These are phyloP conservation scores for Crenichthys baileyi DNA, from an alignment of 2,797 vertebrate genomes.

Conservation along the genomic window DNA sequence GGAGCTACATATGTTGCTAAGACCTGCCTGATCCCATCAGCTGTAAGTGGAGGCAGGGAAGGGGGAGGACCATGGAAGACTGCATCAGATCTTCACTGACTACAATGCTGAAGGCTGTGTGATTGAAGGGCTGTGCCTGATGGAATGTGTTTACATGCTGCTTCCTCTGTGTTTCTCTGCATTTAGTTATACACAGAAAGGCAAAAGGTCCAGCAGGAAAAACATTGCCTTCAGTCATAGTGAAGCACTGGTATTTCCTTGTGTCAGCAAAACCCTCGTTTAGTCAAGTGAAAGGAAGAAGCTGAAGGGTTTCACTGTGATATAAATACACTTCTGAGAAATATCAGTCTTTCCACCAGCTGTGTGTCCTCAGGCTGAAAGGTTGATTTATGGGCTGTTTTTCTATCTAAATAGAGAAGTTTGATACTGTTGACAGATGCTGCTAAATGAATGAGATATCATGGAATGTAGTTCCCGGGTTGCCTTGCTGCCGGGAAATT, in stretches of 20 bases:
- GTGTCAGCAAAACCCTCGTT: conserved; percentile 61
- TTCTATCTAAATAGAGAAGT: conserved; percentile 53
- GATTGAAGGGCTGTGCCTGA: conserved; percentile 49
- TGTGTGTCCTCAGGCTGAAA: conserved; percentile 28
- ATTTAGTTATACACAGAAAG: conserved; percentile 45
- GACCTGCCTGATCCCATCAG: conserved; percentile 72
- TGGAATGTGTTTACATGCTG: conserved; percentile 21
- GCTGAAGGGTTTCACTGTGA: conserved; percentile 56
- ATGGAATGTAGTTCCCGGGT: conserved; percentile 39
- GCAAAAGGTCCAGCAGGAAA: conserved; percentile 48
- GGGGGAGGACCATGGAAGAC: conserved; percentile 57
- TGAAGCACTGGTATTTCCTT: conserved; percentile 52
- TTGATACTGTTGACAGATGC: conserved; percentile 52
- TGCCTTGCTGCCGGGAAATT: conserved; percentile 36
- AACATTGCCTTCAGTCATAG: conserved; percentile 59
- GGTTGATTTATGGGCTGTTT: conserved; percentile 60
- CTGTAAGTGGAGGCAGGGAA: conserved; percentile 46
- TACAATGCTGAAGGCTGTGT: conserved; percentile 45
- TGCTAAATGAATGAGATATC: conserved; percentile 63
- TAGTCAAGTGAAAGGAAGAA: conserved; percentile 53
- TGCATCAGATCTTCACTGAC: conserved; percentile 58
- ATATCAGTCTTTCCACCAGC: conserved; percentile 45
- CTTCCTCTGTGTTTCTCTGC: conserved; percentile 22
- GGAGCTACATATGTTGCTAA: conserved; percentile 33
- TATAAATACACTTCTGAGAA: conserved; percentile 70